Percentiles rank a stretch among this genome's conserved stretches.
Evolutionary conservation across 1,140 invertebrate species (phyloP).

Genomic region (Pseudachorutes palmiensis): DNA sequence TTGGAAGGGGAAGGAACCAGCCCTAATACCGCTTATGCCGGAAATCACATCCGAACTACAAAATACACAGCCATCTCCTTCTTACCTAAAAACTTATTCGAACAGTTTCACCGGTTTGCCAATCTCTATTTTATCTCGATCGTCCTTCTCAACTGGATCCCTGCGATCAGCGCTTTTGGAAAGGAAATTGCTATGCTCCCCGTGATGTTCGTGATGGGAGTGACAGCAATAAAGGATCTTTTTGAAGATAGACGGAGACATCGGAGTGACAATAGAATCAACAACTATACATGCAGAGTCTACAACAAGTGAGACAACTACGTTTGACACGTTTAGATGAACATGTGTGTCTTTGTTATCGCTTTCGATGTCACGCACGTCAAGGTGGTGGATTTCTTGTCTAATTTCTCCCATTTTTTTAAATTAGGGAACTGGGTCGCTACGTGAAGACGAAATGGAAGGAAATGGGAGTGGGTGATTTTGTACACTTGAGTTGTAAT

Average conservation of each 20-base stretch:
- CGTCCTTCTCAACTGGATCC: slow-evolving; percentile 89
- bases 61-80: slow-evolving; percentile 93
- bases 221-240: slow-evolving; percentile 94
- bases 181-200: slow-evolving; percentile 94
- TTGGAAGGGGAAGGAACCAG: slow-evolving; percentile 67
- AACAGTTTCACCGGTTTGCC: slow-evolving; percentile 95
- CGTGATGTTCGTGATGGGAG: slow-evolving; percentile 84
- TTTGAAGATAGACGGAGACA: slow-evolving; percentile 89
- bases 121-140: slow-evolving; percentile 98
- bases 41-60: slow-evolving; percentile 82
- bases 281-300: slow-evolving; percentile 82
- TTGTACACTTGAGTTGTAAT: slow-evolving; percentile 92
- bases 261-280: slow-evolving; percentile 83
- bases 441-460: slow-evolving; percentile 85
- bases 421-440: slow-evolving; percentile 63
- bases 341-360: no score
- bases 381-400: background rate
- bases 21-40: slow-evolving; percentile 68
- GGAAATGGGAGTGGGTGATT: slow-evolving; percentile 82
- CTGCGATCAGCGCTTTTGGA: slow-evolving; percentile 86
- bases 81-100: slow-evolving; percentile 90
- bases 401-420: slow-evolving; percentile 16
- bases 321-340: no score
- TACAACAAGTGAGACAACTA: slow-evolving; percentile 42
- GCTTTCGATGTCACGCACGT: no score